These are phyloP conservation scores for Rhabdomys dilectus DNA, from an alignment of 2,113 vertebrate species.

Conservation along the genomic window DNA sequence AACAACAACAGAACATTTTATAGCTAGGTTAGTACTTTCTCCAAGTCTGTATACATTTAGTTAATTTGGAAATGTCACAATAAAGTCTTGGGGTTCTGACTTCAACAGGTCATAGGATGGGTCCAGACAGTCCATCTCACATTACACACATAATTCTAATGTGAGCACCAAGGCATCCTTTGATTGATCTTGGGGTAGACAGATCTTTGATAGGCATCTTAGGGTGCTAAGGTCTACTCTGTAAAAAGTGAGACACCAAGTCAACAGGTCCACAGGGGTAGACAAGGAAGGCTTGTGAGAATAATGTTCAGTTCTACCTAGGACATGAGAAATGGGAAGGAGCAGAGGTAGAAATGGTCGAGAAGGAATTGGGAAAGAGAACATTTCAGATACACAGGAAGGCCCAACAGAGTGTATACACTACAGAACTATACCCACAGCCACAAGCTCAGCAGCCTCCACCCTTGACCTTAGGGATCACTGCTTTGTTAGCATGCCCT, in stretches of 20 bases:
- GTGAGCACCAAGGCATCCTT: not conserved
- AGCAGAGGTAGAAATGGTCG: not conserved
- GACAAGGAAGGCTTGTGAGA: not conserved
- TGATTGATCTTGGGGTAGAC: not conserved
- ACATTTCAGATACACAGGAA: not conserved
- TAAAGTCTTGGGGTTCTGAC: conserved; percentile 16
- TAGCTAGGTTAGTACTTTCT: not conserved
- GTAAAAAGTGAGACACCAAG: not conserved
- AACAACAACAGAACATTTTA: not conserved
- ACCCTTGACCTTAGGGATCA: not conserved
- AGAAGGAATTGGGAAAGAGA: not conserved
- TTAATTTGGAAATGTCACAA: not conserved
- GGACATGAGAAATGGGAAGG: not conserved
- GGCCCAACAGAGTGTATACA: not conserved
- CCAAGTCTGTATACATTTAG: conserved; percentile 15
- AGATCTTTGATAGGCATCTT: not conserved
- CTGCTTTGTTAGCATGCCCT: not conserved
- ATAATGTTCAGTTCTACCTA: not conserved
- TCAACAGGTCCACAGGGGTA: not conserved
- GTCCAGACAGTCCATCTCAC: not conserved
- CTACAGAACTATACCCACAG: not conserved
- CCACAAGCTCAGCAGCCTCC: not conserved
- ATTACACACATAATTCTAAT: not conserved
- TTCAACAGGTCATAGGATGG: not conserved
- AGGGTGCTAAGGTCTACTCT: not conserved